Percentiles rank a stretch among this genome's conserved stretches.
Conservation (phyloP, 1,140 invertebrate species). For the Teleopsis dalmanni region DNA sequence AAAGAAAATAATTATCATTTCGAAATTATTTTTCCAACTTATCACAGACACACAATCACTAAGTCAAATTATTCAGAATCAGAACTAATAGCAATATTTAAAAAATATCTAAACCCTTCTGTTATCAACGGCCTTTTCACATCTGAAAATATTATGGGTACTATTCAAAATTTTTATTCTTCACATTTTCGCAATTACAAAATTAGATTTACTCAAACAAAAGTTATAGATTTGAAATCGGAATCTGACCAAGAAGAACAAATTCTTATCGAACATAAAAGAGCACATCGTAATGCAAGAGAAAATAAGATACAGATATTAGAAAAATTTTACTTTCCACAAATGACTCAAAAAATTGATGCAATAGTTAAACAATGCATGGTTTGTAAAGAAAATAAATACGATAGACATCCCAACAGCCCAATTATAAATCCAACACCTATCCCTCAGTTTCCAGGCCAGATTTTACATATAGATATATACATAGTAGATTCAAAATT, state of each 20-base stretch:
- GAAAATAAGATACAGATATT: not conserved
- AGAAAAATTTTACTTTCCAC: not conserved
- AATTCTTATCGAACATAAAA: slow-evolving; percentile 12
- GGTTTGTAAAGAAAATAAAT: not conserved
- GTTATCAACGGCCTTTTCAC: slow-evolving; percentile 13
- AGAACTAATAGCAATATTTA: slow-evolving; percentile 10
- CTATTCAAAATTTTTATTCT: slow-evolving; percentile 14
- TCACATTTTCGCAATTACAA: not conserved
- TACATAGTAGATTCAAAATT: not conserved
- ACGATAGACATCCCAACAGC: not conserved
- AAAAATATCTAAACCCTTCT: slow-evolving; percentile 11
- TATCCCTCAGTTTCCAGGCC: slow-evolving; percentile 2
- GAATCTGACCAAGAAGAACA: slow-evolving; percentile 8
- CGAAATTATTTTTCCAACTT: slow-evolving; percentile 31
- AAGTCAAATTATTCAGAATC: slow-evolving; percentile 24
- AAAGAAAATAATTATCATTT: slow-evolving; percentile 29
- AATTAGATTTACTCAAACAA: not conserved
- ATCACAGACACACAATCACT: slow-evolving; percentile 40
- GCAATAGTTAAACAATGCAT: not conserved
- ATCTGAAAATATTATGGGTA: slow-evolving; percentile 10
- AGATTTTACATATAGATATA: not conserved
- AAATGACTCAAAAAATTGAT: not conserved
- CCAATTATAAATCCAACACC: slow-evolving; percentile 10
- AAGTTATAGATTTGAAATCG: not conserved
- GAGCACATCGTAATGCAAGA: slow-evolving; percentile 12